These are phyloP conservation scores for Neolamprologus caudopunctatus DNA, from an alignment of 2,113 vertebrate genomes.

Conservation along the genomic window DNA sequence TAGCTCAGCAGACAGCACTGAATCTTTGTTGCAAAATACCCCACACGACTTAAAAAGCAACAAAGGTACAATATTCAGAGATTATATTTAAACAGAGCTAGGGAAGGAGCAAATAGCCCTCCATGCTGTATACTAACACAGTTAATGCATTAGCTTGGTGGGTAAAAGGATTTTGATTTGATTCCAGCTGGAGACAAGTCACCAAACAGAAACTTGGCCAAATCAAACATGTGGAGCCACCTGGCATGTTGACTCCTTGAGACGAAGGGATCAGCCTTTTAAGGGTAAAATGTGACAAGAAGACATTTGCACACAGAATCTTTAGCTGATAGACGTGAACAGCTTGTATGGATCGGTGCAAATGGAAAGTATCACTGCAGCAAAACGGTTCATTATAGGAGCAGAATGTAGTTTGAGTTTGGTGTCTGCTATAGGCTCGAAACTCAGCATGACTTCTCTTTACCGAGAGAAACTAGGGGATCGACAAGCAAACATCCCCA, in stretches of 20 bases:
- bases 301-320: not conserved
- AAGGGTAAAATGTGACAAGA: not conserved
- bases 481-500: not conserved
- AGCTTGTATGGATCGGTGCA: fast-evolving
- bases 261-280: not conserved
- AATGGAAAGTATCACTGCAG: not conserved
- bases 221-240: not conserved
- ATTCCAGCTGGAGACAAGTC: not conserved
- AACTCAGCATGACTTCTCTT: not conserved
- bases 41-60: not conserved
- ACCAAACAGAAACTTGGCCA: not conserved
- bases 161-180: fast-evolving
- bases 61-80: not conserved
- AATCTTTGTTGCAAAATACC: not conserved
- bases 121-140: not conserved
- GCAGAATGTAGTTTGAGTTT: not conserved
- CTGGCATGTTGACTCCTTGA: not conserved
- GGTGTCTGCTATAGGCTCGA: not conserved
- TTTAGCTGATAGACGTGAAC: fast-evolving
- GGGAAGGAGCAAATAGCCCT: fast-evolving
- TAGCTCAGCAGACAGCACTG: not conserved
- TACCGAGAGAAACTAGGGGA: not conserved
- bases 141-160: not conserved
- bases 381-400: not conserved
- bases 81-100: not conserved